These are phyloP conservation scores for Aethes cnicana DNA, from an alignment of 2,888 invertebrate species.

Conservation along the genomic window DNA sequence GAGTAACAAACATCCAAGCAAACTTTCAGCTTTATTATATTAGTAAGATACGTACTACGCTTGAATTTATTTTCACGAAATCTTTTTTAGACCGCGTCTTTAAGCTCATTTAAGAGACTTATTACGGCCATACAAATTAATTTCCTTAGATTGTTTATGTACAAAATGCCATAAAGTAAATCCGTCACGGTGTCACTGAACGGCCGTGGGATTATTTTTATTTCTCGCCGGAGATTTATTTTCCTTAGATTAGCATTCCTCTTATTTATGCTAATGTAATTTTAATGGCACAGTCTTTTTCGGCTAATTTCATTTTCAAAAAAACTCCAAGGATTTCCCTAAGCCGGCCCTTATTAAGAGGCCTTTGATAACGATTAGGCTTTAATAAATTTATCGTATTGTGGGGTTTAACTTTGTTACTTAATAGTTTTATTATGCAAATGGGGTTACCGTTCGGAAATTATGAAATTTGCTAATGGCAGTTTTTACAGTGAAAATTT, in stretches of 20 bases:
- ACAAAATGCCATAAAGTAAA: conserved; percentile 41
- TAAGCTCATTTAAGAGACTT: conserved; percentile 64
- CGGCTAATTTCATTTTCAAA: conserved; percentile 79
- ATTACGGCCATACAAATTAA: conserved; percentile 41
- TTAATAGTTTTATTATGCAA: conserved; percentile 23
- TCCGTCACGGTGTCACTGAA: conserved; percentile 67
- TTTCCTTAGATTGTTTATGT: conserved; percentile 30
- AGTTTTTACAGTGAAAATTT: no score
- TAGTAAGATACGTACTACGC: no score
- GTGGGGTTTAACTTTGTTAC: conserved; percentile 35
- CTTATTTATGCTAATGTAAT: conserved; percentile 83
- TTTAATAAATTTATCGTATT: conserved; percentile 66
- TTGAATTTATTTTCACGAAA: no score
- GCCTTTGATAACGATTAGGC: conserved; percentile 63
- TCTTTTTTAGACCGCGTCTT: not conserved
- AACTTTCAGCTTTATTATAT: no score
- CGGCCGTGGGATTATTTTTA: conserved; percentile 73
- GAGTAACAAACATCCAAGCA: no score
- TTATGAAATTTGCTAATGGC: not conserved
- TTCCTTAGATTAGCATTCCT: conserved; percentile 79
- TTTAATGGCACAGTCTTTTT: conserved; percentile 80
- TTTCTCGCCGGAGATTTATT: conserved; percentile 76
- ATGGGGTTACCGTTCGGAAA: conserved; percentile 2
- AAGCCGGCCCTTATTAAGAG: conserved; percentile 73
- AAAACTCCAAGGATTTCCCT: conserved; percentile 74